Base-by-base conservation (phyloP, 2,797 vertebrate genomes). In the Myiotriccus ornatus region DNA sequence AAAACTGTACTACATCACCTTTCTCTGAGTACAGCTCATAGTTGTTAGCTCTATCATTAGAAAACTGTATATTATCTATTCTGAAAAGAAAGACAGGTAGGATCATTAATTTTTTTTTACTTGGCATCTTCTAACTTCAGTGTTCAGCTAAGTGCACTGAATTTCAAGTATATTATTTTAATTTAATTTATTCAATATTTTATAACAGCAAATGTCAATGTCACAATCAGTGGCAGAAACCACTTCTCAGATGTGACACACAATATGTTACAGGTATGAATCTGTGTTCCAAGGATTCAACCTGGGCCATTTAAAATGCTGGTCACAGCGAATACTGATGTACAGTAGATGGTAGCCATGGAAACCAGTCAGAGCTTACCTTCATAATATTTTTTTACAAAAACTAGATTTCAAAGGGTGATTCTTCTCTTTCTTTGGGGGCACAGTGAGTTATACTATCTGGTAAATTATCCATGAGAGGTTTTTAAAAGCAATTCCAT, bases 271-370 rank as follows among this genome's bases (percentile, higher is more conserved):
- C 69, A 88, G 79, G 79, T 89, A 70, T 78, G 93, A 87, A 62
- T 87, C 60, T 74, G 27, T 52, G 34, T 52, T 41, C 55, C 78
- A 69, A 84, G 59, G 84, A 78, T 46, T 69, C 84, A 84, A 28
- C 14, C 71, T 78, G 63, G 23, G 28, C 65, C 84, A 39, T 91
- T 96, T 95, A 81, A 95, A 92, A 97, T 94, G 89, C 94, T 85
- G 55, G 62, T 96, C 95, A 96, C 87, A 93, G 82, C 0, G 0
- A 88, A 81, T 63, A 56, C 62, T 75, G 84, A 93, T 79, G 55
- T 96, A 93, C 68, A 87, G 89, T 92, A 92, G 92, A 71, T 84
- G 50, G 95, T 95, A 95, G 57, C 69, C 84, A 96, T 94, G 82
- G 96, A 95, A 96, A 97, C 96, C 39, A 67, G 69, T 46, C 65